A percentile compares a stretch with the other conserved stretches of the same genome.
These are phyloP conservation scores for Dendrolimus kikuchii DNA, from an alignment of 1,140 invertebrate genomes.

Conservation along the genomic window DNA sequence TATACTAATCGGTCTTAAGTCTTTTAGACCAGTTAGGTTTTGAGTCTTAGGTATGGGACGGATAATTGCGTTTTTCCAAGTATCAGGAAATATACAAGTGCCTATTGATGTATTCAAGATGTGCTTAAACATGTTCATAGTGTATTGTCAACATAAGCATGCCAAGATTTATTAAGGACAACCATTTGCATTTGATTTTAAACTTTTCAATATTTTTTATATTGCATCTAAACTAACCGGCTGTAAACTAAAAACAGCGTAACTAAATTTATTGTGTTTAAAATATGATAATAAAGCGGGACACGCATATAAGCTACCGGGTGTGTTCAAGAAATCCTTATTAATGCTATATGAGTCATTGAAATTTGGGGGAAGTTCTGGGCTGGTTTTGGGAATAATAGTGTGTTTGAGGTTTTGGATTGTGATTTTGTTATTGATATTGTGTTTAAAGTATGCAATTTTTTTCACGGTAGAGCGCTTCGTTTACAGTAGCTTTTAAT, in stretches of 20 bases:
- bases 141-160: slow-evolving; percentile 11
- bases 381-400: too few species aligned
- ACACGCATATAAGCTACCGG: slow-evolving; percentile 16
- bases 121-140: neutral
- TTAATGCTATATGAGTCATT: neutral
- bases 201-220: slow-evolving; percentile 3
- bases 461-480: slow-evolving; percentile 15
- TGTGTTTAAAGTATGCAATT: slow-evolving; percentile 18
- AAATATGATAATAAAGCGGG: neutral
- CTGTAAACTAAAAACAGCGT: slow-evolving; percentile 7
- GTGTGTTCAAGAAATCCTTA: slow-evolving; percentile 14
- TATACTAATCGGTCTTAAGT: too few species aligned
- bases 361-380: too few species aligned
- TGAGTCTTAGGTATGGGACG: too few species aligned
- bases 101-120: slow-evolving; percentile 6
- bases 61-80: too few species aligned
- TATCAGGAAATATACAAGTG: slow-evolving; percentile 3
- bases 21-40: too few species aligned
- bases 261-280: neutral
- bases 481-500: slow-evolving; percentile 15
- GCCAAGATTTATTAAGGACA: slow-evolving; percentile 6
- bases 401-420: too few species aligned
- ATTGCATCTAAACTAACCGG: neutral
- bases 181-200: slow-evolving; percentile 14
- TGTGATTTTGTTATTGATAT: too few species aligned